These are phyloP conservation scores for Andrena marginata DNA, from an alignment of 2,888 invertebrate genomes.

Conservation along the genomic window DNA sequence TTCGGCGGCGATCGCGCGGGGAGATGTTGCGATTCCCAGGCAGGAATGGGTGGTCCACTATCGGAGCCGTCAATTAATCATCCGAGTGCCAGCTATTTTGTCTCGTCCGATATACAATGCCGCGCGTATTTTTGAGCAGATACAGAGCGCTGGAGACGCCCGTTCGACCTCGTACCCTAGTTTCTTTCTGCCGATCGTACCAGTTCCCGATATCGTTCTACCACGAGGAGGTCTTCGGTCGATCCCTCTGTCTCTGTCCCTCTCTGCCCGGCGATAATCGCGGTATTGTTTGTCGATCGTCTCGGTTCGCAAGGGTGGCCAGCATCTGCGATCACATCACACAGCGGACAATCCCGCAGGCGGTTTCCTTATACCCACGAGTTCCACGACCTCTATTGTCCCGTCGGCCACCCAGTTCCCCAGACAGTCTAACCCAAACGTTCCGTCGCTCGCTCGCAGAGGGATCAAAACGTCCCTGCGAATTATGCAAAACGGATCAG, in stretches of 20 bases:
- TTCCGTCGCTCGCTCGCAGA: too few relatives aligned
- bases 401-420: too few relatives aligned
- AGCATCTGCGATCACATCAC: background rate
- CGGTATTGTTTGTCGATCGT: background rate
- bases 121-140: slow-evolving; percentile 58
- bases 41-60: slow-evolving; percentile 34
- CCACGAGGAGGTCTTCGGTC: slow-evolving; percentile 33
- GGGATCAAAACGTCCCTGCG: too few relatives aligned
- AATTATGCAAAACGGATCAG: too few relatives aligned
- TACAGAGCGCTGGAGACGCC: slow-evolving; percentile 27
- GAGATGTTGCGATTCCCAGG: slow-evolving; percentile 9
- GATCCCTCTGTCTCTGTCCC: background rate
- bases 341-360: too few relatives aligned
- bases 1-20: background rate
- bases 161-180: slow-evolving; percentile 74
- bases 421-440: too few relatives aligned
- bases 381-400: too few relatives aligned
- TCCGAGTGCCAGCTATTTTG: slow-evolving; percentile 42
- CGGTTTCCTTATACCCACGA: too few relatives aligned
- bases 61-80: slow-evolving; percentile 54
- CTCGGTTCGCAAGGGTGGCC: slow-evolving; percentile 1
- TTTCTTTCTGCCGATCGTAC: slow-evolving; percentile 67
- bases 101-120: slow-evolving; percentile 48
- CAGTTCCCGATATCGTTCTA: slow-evolving; percentile 54
- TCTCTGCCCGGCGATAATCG: slow-evolving; percentile 28